Percentiles rank a stretch among this genome's conserved stretches.
phyloP scores from a whole-genome alignment of 2,113 vertebrate genomes.

The Arothron firmamentum region DNA sequence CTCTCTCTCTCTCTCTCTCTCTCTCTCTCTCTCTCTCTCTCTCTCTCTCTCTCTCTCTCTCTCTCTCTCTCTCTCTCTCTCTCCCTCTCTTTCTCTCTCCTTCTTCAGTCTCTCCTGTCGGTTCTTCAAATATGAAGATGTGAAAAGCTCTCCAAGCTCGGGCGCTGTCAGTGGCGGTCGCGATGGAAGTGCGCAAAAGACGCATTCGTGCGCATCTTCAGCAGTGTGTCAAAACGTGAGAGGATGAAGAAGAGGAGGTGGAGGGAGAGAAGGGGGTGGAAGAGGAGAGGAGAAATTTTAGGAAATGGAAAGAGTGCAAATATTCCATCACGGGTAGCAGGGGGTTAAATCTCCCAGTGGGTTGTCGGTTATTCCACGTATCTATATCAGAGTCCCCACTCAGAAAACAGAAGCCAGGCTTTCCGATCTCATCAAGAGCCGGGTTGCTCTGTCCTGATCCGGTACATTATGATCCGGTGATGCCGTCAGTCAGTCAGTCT shows the following conservation, averaged over 20 bases:
- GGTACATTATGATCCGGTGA: constrained; percentile 63
- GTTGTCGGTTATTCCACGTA: constrained; percentile 69
- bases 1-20: not conserved
- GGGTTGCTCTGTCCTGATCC: constrained; percentile 58
- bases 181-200: constrained; percentile 71
- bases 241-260: constrained; percentile 50
- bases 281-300: constrained; percentile 49
- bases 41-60: constrained; percentile 7
- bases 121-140: not conserved
- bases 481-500: constrained; percentile 47
- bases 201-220: constrained; percentile 73
- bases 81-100: constrained; percentile 1
- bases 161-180: constrained; percentile 64
- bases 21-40: not conserved
- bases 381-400: constrained; percentile 48
- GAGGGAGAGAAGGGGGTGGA: constrained; percentile 47
- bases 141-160: constrained; percentile 39
- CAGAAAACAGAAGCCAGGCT: constrained; percentile 50
- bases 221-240: constrained; percentile 64
- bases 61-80: constrained; percentile 14
- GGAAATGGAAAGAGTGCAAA: constrained; percentile 59
- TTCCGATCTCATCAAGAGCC: constrained; percentile 66
- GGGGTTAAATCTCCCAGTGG: constrained; percentile 70
- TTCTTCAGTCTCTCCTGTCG: not conserved
- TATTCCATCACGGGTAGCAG: constrained; percentile 69